Evolutionary conservation across 2,888 invertebrate species (phyloP).

Genomic region (Tenthredo distinguenda): DNA sequence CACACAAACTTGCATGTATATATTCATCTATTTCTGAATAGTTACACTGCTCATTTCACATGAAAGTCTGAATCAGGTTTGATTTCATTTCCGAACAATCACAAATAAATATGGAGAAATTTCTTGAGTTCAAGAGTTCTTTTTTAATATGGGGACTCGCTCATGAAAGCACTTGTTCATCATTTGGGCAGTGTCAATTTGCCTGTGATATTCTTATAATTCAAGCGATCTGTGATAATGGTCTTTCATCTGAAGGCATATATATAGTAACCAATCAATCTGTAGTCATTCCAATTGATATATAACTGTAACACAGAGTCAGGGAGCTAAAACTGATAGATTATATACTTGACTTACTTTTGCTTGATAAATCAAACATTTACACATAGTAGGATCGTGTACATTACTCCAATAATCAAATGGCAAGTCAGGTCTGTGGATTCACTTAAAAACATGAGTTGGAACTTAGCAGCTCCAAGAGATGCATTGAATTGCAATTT

Average conservation of each 20-base stretch:
- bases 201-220: background rate
- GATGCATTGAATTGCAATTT: background rate
- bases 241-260: background rate
- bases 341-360: slow-evolving; percentile 36
- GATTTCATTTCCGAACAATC: background rate
- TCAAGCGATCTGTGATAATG: background rate
- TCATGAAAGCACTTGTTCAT: background rate
- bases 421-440: background rate
- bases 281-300: background rate
- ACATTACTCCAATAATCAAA: slow-evolving; percentile 1
- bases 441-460: background rate
- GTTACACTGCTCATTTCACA: background rate
- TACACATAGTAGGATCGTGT: slow-evolving; percentile 18
- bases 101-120: background rate
- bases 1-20: background rate
- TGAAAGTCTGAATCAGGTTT: background rate
- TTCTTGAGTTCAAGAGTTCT: background rate
- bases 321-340: background rate
- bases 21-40: slow-evolving; percentile 23
- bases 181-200: background rate
- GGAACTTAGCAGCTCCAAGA: background rate
- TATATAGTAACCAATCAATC: background rate
- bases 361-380: slow-evolving; percentile 6
- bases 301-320: background rate
- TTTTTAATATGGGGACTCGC: background rate